Base-by-base conservation (phyloP, 2,797 vertebrate genomes). In the Erpetoichthys calabaricus region DNA sequence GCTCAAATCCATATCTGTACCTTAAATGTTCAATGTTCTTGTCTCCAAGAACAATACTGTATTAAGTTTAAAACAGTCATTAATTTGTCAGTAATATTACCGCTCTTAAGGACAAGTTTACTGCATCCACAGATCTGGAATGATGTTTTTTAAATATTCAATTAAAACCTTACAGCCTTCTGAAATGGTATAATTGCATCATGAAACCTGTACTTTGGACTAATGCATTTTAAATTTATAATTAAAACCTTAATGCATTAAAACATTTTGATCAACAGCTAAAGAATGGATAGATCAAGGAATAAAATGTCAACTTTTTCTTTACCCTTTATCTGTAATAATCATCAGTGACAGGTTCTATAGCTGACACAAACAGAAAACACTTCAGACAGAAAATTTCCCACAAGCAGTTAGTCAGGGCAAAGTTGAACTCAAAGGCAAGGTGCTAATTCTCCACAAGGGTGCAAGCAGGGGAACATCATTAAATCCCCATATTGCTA, bases 91-190 rank as follows among this genome's bases (percentile, higher is more conserved):
- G 46, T 55, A 60, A 46, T 42, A 56, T 60, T 51, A 56, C 59
- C 59, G 53, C 59, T 60, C 45, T 55, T 59, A 55, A 55, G 55
- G 25, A 45, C 5, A 57, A 53, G 5, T 57, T 42, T 42, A 59
- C 47, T 60, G 53, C 45, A 55, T 58, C 53, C 54, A 63, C 45
- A 46, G 47, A 59, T 55, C 47, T 63, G 56, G 49, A 59, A 59
- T 47, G 57, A 42, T 59, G 45, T 55, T 54, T 60, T 55, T 60
- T 51, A 63, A 63, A 63, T 45, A 62, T 58, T 56, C 45, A 62
- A 47, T 46, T 58, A 58, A 55, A 58, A 59, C 49, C 56, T 53
- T 57, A 57, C 50, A 57, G 51, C 51, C 41, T 52, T 44, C 56
- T 54, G 44, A 62, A 59, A 56, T 41, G 41, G 57, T 45, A 47